Conservation (phyloP, 2,113 vertebrate genomes). For the Indicator maculatus region DNA sequence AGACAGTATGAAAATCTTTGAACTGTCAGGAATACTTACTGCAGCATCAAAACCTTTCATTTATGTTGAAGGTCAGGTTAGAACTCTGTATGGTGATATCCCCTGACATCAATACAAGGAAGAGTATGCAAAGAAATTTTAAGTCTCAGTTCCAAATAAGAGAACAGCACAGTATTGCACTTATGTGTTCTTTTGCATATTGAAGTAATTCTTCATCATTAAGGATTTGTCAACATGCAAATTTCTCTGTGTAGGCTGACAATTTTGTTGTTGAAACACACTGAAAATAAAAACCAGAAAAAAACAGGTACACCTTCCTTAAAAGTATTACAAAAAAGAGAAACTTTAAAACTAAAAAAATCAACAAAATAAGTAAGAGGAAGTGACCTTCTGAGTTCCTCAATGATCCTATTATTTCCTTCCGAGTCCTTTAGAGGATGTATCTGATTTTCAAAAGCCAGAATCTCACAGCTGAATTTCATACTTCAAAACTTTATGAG, state of each 20-base stretch:
- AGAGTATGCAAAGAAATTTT: neutral
- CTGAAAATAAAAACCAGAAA: neutral
- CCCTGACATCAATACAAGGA: neutral
- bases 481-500: neutral
- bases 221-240: neutral
- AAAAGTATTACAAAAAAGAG: neutral
- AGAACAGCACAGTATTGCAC: neutral
- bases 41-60: neutral
- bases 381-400: neutral
- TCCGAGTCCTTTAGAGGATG: neutral
- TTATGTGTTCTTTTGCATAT: too few species aligned
- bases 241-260: neutral
- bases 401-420: neutral
- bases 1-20: neutral
- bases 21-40: neutral
- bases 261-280: neutral
- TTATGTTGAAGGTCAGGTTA: neutral
- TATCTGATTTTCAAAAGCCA: neutral
- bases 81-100: neutral
- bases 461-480: neutral
- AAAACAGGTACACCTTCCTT: neutral
- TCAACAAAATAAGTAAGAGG: neutral
- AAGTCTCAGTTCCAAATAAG: neutral
- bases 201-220: neutral
- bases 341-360: neutral